These are phyloP conservation scores for Alethe diademata DNA, from an alignment of 2,113 vertebrate species.

Conservation along the genomic window DNA sequence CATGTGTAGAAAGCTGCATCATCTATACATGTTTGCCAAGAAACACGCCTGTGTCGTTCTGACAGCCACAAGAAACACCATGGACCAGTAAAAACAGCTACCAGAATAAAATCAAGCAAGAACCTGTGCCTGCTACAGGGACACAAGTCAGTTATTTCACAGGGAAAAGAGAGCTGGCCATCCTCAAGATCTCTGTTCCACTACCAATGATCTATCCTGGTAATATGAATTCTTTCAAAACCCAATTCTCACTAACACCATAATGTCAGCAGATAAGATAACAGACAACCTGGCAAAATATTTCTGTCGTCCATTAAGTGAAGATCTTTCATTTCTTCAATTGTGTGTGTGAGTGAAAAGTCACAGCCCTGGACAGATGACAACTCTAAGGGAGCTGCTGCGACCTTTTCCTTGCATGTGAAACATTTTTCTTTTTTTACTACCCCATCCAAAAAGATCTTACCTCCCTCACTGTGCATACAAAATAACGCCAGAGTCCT, in stretches of 20 bases:
- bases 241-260: not conserved
- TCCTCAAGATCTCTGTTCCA: not conserved
- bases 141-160: not conserved
- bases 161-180: not conserved
- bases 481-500: not conserved
- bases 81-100: not conserved
- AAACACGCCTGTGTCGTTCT: not conserved
- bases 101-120: not conserved
- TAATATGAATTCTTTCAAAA: not conserved
- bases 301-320: not conserved
- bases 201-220: not conserved
- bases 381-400: not conserved
- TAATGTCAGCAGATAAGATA: not conserved
- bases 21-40: not conserved
- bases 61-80: not conserved
- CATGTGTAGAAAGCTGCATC: fast-evolving
- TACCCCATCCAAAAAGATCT: not conserved
- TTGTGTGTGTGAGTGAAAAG: not conserved
- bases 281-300: not conserved
- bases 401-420: not conserved
- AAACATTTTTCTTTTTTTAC: not conserved
- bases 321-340: not conserved
- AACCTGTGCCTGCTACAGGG: not conserved
- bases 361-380: not conserved
- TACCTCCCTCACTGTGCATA: not conserved